Evolutionary conservation across 2,113 vertebrate species (phyloP), one percentile per base, ranked within the genome.

Genomic region (Todiramphus saurophagus): DNA sequence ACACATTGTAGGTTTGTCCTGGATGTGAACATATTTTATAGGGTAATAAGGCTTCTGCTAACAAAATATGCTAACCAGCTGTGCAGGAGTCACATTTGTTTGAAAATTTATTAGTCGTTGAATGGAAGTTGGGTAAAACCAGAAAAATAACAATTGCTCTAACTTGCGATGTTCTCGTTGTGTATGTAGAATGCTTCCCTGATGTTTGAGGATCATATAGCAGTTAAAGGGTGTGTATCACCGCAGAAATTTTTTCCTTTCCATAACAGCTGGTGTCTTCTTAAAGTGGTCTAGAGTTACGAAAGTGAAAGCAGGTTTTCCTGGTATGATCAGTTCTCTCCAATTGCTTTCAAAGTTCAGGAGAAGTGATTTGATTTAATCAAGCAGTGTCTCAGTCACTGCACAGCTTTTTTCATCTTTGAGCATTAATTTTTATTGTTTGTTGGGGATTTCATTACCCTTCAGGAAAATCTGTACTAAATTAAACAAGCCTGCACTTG

Each of bases 271-370:
- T 37, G 7, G 7, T 60, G 37, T 72, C 30, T 74, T 84, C 88
- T 77, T n/a, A 39, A 88, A 41, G n/a, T 55, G 16, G 2, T 72
- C 28, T 89, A 5, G 15, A 91, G 19, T 46, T 87, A 44, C 4
- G 15, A 37, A 76, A 87, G 39, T 35, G 25, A 80, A 87, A 87
- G 28, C 25, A 73, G 13, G 1, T 69, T 89, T 81, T 66, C 13
- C 9, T 19, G 3, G 3, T 70, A 18, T 48, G 39, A 28, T 35
- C 11, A 41, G 0, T 77, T 81, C 27, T 39, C 0, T 0, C 30
- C 12, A 50, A 78, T 50, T 85, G 28, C 28, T 94, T 89, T 86
- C 46, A 89, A 35, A 66, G 11, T 70, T 84, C 28, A 84, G 78
- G 51, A 64, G 35, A 56, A 72, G 41, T 80, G 31, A 67, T 20